Base-by-base conservation (phyloP, 2,113 vertebrate species). In the Gavialis gangeticus region DNA sequence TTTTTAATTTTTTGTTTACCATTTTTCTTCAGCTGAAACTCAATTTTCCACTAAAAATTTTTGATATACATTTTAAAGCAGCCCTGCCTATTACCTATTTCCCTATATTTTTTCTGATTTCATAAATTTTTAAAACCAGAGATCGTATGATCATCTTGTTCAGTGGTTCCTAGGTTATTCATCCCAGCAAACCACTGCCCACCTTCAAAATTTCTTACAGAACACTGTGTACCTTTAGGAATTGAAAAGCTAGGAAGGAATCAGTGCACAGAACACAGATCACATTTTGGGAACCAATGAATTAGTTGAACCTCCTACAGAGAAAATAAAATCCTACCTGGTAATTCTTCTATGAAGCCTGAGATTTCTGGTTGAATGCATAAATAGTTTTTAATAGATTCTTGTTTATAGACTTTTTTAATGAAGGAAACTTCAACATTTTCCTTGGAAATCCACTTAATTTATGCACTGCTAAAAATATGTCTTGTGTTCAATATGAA, bases 321-420 rank as follows among this genome's bases (percentile, higher is more conserved):
- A 95, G 86, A 63, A 79, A 73, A 92, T 95, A 95, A 96, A 97
- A 94, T 91, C 94, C 96, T 91, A 94, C 95, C 90, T 96, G 95
- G 91, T 28, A 83, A 67, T 84, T 71, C 84, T n/a, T 96, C 96
- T 71, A 85, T 18, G 86, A 84, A 91, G 82, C 93, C 54, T 19
- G 91, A 88, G 94, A 55, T 92, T 96, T 96, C 94, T 94, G 82
- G 73, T 88, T 90, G 56, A 93, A 90, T 92, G 93, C 85, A 78
- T 93, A 91, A 87, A 75, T 66, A 90, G 90, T 95, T 91, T 94
- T 28, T 46, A 90, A 90, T 46, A 95, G 82, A 89, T 37, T 87
- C 21, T 95, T 88, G 55, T 25, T 91, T 56, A 94, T 95, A 91
- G 80, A 73, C 54, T 93, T 96, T 91, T 67, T 46, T 46, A 67